Evolutionary conservation across 1,140 invertebrate species (phyloP), one percentile per base, ranked within the genome.

Genomic region (Pissodes strobi): DNA sequence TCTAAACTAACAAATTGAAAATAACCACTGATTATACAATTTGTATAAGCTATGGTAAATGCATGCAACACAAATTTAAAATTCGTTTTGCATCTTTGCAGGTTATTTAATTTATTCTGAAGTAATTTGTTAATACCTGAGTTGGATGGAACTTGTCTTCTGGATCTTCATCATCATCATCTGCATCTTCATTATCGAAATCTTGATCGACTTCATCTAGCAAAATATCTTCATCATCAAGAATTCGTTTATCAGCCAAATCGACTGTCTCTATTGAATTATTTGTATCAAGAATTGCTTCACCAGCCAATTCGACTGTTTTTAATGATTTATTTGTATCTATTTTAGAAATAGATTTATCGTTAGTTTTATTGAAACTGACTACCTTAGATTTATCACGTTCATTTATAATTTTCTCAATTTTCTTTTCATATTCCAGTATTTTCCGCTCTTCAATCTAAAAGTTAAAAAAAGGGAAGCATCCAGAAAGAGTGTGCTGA

Each of bases 381-480:
- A 49, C 17, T 13, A 23, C 2, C 2, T 27, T 60, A 41, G 64
- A 55, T 73, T 78, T 81, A 73, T 66, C 64, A 71, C 12, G 49
- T 73, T 73, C 76, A 83, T 66, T 75, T 79, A 80, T 51, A 58
- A 84, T 77, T 64, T 84, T 78, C 74, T 82, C 74, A 34, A 82
- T 82, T 69, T 83, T 81, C 61, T 82, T 72, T 12, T 86, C 81
- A 63, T 83, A 82, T 63, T 85, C 79, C 38, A 80, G 72, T 12
- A 91, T 80, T 71, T 79, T 78, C 22, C 86, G 79, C 4, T 87
- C 69, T 73, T 87, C 80, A 37, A 75, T 62, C 66, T 64, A 27
- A 25, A 48, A 48, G 23, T 15, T 39, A n/a, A 39, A 39, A 39
- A 10, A n/a, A 39, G n/a, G n/a, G n/a, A n/a, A n/a, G n/a, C n/a